phyloP scores from a whole-genome alignment of 2,113 vertebrate species.

The Nannobrachium achirus region DNA sequence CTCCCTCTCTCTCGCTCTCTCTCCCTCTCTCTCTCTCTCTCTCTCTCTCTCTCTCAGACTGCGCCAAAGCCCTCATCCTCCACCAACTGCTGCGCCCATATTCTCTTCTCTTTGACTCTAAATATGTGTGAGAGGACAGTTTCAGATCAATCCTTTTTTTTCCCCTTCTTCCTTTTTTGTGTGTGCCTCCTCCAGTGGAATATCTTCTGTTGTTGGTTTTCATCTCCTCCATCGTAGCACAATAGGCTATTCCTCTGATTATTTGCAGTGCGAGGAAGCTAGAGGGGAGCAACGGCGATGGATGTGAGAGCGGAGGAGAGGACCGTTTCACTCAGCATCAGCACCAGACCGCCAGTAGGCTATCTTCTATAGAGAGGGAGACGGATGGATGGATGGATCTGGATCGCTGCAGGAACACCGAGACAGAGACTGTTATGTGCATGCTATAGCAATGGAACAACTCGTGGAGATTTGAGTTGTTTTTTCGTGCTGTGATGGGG shows the following conservation, averaged over 20 bases:
- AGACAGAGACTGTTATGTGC: too few relatives aligned
- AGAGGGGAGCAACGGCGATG: background rate
- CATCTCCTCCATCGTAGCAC: background rate
- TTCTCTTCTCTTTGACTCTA: background rate
- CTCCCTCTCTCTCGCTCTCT: slow-evolving; percentile 37
- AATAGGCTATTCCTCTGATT: background rate
- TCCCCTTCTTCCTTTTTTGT: too few relatives aligned
- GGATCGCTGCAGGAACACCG: too few relatives aligned
- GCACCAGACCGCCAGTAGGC: background rate
- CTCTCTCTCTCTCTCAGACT: slow-evolving; percentile 23
- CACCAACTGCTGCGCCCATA: background rate
- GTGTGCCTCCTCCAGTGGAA: slow-evolving; percentile 20
- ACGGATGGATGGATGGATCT: background rate
- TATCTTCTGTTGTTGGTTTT: slow-evolving; percentile 12
- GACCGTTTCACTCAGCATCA: background rate
- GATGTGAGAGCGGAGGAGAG: background rate
- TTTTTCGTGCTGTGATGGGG: background rate
- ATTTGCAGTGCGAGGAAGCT: slow-evolving; percentile 2
- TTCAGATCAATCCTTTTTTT: too few relatives aligned
- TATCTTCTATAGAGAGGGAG: background rate
- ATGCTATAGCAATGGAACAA: too few relatives aligned
- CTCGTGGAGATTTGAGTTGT: too few relatives aligned
- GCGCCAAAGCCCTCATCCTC: background rate
- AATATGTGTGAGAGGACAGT: too few relatives aligned
- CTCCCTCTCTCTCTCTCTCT: slow-evolving; percentile 25